Evolutionary conservation across 2,113 vertebrate genomes (phyloP).

Genomic region (Pseudonaja textilis): DNA sequence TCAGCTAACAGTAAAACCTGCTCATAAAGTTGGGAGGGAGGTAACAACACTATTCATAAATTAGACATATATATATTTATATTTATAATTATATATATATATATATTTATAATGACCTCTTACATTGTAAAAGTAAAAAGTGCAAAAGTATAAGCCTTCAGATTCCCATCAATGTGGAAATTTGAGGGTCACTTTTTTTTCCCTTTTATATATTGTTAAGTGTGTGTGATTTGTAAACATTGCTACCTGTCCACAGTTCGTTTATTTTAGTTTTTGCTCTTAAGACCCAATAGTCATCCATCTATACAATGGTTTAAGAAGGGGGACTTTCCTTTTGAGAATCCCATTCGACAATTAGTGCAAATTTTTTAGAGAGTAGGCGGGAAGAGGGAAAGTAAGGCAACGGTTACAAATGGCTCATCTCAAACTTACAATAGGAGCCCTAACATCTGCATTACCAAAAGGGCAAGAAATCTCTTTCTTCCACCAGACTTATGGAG

Average conservation of each 20-base stretch:
- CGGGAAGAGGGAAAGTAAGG: constrained; percentile 74
- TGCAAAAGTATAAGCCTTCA: constrained; percentile 68
- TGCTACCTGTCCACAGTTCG: constrained; percentile 62
- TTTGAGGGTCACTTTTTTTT: constrained; percentile 56
- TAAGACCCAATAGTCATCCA: constrained; percentile 43
- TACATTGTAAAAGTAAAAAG: constrained; percentile 72
- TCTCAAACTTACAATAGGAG: constrained; percentile 73
- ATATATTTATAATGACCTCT: constrained; percentile 58
- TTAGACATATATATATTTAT: constrained; percentile 42
- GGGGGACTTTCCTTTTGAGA: constrained; percentile 41
- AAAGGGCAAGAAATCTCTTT: constrained; percentile 90
- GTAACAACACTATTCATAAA: constrained; percentile 64
- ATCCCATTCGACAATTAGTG: constrained; percentile 79
- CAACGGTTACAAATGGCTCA: constrained; percentile 83
- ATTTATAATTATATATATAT: not conserved
- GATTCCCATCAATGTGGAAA: constrained; percentile 54
- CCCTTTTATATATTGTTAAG: constrained; percentile 53
- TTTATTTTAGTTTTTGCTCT: constrained; percentile 51
- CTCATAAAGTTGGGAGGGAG: constrained; percentile 45
- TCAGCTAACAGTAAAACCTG: constrained; percentile 70
- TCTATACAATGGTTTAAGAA: constrained; percentile 45
- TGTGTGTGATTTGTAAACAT: constrained; percentile 75
- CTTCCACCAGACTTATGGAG: constrained; percentile 88
- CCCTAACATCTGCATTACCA: constrained; percentile 72
- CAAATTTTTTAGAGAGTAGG: constrained; percentile 78